Base-by-base conservation (phyloP, 2,797 vertebrate species). In the Sitta carolinensis region DNA sequence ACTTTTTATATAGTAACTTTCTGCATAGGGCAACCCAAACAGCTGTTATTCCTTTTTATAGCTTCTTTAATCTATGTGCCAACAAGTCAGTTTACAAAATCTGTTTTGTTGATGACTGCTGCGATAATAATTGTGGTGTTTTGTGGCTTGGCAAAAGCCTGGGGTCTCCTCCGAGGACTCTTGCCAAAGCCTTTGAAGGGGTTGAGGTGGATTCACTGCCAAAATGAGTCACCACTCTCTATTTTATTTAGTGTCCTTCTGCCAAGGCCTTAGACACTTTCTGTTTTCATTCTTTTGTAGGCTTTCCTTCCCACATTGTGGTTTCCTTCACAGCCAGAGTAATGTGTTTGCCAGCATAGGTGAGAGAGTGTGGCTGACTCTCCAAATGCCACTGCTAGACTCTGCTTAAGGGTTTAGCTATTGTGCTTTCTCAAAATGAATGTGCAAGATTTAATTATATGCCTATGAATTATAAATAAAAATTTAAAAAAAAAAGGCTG, bases 211-310 rank as follows among this genome's bases (percentile, higher is more conserved):
- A 98, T 98, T 97, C 97, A 97, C 97, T 98, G 98, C 98, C 98
- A 98, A 95, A 98, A 98, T 98, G 98, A 98, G 98, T 98, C 98
- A 98, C 98, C 97, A 96, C 97, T 98, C 97, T 98, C 98, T 98
- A 97, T 98, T 98, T 98, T 98, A 98, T 97, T 98, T 98, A 97
- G 96, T 97, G 98, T 98, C 98, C 97, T 97, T 97, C 98, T 98
- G 98, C 98, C 98, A 98, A 98, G 98, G 98, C 97, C 97, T 97
- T 97, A 98, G 98, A 98, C 98, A 98, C 98, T 98, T 98, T 98
- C 98, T 98, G 97, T 98, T 98, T 98, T 98, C 98, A 98, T 98
- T 98, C 98, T 98, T 98, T 98, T 97, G 97, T 97, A 97, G 97
- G 98, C 97, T 98, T 98, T 97, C 98, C 98, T 98, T 98, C 98